These are phyloP conservation scores for Lysandra bellargus DNA, from an alignment of 2,888 invertebrate genomes.

Conservation along the genomic window DNA sequence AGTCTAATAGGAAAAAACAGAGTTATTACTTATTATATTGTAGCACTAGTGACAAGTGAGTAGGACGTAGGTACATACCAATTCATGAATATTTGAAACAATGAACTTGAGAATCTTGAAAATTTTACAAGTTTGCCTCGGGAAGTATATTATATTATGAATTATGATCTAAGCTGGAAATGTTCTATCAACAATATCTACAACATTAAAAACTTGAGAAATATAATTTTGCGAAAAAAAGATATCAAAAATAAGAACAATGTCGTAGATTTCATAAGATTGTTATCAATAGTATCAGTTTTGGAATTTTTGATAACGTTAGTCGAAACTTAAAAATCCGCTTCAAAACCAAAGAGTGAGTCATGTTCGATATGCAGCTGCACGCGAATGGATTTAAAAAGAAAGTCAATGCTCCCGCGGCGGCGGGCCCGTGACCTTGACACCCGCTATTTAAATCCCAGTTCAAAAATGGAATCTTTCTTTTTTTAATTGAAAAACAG, in stretches of 20 bases:
- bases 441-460: conserved; percentile 42
- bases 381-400: conserved; percentile 46
- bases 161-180: background rate
- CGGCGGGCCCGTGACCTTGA: conserved; percentile 60
- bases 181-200: background rate
- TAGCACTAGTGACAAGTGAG: too few relatives aligned
- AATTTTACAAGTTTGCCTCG: background rate
- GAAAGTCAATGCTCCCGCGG: conserved; percentile 45
- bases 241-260: background rate
- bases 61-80: too few relatives aligned
- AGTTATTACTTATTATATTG: too few relatives aligned
- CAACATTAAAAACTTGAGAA: background rate
- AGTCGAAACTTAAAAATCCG: background rate
- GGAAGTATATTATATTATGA: too few relatives aligned
- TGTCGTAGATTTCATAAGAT: background rate
- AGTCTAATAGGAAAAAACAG: too few relatives aligned
- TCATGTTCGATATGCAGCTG: conserved; percentile 45
- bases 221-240: background rate
- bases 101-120: background rate
- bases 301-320: background rate
- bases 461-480: background rate
- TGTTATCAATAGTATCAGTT: background rate
- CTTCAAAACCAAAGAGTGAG: conserved; percentile 10
- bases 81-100: too few relatives aligned
- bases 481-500: background rate